Conservation (phyloP, 2,888 invertebrate species). For the Amorpha juglandis region DNA sequence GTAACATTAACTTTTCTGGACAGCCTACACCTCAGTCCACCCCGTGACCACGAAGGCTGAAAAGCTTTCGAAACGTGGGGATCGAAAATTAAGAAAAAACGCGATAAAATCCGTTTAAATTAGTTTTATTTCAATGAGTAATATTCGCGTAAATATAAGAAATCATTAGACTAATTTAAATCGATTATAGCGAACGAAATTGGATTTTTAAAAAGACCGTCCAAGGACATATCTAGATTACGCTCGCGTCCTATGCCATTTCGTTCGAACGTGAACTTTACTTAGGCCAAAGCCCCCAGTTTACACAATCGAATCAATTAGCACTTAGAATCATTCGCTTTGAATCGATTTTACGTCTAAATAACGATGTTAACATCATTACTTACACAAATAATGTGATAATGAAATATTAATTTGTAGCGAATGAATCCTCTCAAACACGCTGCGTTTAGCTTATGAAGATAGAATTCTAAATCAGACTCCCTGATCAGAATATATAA, state of each 20-base stretch:
- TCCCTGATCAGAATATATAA: too few relatives aligned
- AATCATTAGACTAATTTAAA: background rate
- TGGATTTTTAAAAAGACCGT: conserved; percentile 13
- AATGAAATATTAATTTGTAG: conserved; percentile 12
- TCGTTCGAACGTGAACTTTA: conserved; percentile 37
- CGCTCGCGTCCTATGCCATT: background rate
- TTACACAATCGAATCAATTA: conserved; percentile 41
- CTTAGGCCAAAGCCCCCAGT: conserved; percentile 40
- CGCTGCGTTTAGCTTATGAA: background rate
- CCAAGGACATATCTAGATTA: conserved; percentile 27
- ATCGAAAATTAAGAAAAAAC: too few relatives aligned
- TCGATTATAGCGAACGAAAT: background rate
- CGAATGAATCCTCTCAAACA: background rate
- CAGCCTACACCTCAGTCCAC: too few relatives aligned
- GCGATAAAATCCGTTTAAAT: too few relatives aligned
- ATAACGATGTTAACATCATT: conserved; percentile 23
- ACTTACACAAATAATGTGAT: conserved; percentile 8
- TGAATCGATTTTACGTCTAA: conserved; percentile 32
- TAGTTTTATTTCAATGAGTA: too few relatives aligned
- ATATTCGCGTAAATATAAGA: too few relatives aligned
- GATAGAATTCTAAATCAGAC: background rate
- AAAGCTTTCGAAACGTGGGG: too few relatives aligned
- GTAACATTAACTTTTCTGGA: too few relatives aligned
- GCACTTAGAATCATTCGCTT: conserved; percentile 35
- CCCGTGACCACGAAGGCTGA: too few relatives aligned